Percentiles rank a stretch among this genome's conserved stretches.
These are phyloP conservation scores for Platyscapa corneri DNA, from an alignment of 1,140 invertebrate genomes.

Conservation along the genomic window DNA sequence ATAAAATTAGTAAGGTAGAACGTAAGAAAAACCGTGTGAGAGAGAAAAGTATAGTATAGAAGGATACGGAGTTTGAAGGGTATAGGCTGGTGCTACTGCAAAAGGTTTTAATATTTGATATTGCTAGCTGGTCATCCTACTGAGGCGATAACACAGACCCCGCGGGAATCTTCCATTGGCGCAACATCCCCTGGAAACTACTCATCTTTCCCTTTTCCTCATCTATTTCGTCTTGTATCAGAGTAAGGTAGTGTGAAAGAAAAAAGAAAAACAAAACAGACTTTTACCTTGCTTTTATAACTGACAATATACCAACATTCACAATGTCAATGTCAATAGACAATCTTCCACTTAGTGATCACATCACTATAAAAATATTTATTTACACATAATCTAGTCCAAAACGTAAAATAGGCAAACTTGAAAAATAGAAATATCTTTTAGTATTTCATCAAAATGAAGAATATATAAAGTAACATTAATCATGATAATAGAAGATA, in stretches of 20 bases:
- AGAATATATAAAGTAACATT: too few species aligned
- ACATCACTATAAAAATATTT: too few species aligned
- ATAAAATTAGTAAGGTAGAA: conserved; percentile 42
- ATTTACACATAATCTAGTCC: too few species aligned
- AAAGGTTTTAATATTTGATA: conserved; percentile 75
- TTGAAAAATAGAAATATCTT: too few species aligned
- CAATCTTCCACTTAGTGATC: too few species aligned
- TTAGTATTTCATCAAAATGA: too few species aligned
- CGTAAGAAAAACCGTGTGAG: conserved; percentile 45
- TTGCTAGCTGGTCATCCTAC: conserved; percentile 73
- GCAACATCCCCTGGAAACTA: conserved; percentile 68
- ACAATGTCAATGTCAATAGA: too few species aligned
- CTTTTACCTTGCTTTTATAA: neutral
- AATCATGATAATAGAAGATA: too few species aligned
- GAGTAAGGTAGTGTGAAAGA: too few species aligned
- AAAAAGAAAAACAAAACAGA: neutral
- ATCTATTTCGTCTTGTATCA: conserved; percentile 45
- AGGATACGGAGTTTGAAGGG: neutral
- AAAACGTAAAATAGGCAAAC: too few species aligned
- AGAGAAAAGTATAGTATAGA: conserved; percentile 54
- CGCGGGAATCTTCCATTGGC: conserved; percentile 71
- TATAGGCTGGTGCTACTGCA: conserved; percentile 65
- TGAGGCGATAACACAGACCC: conserved; percentile 74
- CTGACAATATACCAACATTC: conserved; percentile 17
- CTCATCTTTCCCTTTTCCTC: conserved; percentile 45